A percentile compares a stretch with the other conserved stretches of the same genome.
These are phyloP conservation scores for Drosophila novamexicana DNA, from an alignment of 1,140 invertebrate genomes.

Conservation along the genomic window DNA sequence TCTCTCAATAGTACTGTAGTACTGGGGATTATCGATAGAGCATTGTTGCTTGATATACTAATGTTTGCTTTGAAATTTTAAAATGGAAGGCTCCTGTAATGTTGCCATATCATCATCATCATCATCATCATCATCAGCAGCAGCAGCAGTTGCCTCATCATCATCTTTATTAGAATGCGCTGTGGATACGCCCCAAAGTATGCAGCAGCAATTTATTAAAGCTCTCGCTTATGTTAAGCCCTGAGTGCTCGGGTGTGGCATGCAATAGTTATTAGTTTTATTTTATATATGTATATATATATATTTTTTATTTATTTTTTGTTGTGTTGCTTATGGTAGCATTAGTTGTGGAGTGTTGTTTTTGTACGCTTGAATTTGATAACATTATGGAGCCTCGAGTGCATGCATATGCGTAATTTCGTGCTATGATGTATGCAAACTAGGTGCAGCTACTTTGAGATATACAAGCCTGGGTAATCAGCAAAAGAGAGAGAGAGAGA, in stretches of 20 bases:
- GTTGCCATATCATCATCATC: conserved; percentile 2
- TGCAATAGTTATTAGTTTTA: conserved; percentile 29
- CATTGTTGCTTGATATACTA: too few relatives aligned
- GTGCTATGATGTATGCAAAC: too few relatives aligned
- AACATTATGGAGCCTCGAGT: neutral
- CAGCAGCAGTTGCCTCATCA: conserved; percentile 23
- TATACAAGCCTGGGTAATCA: conserved; percentile 16
- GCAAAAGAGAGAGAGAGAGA: neutral
- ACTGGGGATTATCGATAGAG: too few relatives aligned
- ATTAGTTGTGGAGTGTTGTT: conserved; percentile 17
- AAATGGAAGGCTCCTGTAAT: neutral
- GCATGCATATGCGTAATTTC: neutral
- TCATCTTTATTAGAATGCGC: conserved; percentile 17
- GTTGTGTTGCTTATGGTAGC: conserved; percentile 36
- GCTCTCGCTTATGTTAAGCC: conserved; percentile 48
- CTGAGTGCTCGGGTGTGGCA: conserved; percentile 25
- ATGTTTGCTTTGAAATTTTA: neutral
- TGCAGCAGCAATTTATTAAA: conserved; percentile 61
- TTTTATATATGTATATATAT: neutral
- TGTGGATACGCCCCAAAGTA: conserved; percentile 31
- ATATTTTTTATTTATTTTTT: conserved; percentile 1
- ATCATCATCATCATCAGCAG: neutral
- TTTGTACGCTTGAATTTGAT: neutral
- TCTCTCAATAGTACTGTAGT: too few relatives aligned
- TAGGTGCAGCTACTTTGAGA: conserved; percentile 5